These are phyloP conservation scores for Hyles vespertilio DNA, from an alignment of 1,140 invertebrate genomes.

Conservation along the genomic window DNA sequence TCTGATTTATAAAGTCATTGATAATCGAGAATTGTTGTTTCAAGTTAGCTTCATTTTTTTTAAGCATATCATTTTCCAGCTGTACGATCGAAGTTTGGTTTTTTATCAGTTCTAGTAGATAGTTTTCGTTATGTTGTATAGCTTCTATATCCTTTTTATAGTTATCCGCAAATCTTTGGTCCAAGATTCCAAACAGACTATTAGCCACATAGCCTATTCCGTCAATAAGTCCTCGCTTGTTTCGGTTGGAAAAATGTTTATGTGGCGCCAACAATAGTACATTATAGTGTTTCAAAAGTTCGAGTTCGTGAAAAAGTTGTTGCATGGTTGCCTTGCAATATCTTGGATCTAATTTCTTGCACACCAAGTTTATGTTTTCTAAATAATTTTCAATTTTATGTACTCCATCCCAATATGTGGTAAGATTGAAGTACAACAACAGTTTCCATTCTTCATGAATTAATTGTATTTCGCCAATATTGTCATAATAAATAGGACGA, in stretches of 20 bases:
- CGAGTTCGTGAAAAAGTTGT: slow-evolving; percentile 20
- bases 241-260: slow-evolving; percentile 14
- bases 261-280: slow-evolving; percentile 12
- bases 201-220: slow-evolving; percentile 16
- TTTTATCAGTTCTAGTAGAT: neutral
- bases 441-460: too few relatives aligned
- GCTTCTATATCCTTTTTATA: slow-evolving; percentile 19
- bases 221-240: slow-evolving; percentile 17
- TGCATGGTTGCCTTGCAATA: neutral
- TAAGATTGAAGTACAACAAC: neutral
- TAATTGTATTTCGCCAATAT: too few relatives aligned
- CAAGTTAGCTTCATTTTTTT: too few relatives aligned
- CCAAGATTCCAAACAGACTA: slow-evolving; percentile 24
- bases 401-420: too few relatives aligned
- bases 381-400: too few relatives aligned
- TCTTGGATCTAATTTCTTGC: too few relatives aligned
- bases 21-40: too few relatives aligned
- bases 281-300: slow-evolving; percentile 17
- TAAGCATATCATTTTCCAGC: too few relatives aligned
- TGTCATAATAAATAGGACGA: too few relatives aligned
- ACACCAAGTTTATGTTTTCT: too few relatives aligned
- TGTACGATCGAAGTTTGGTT: too few relatives aligned
- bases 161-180: slow-evolving; percentile 24
- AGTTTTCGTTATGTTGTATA: slow-evolving; percentile 17
- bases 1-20: too few relatives aligned